Conservation (phyloP, 2,113 vertebrate genomes). For the Meleagris gallopavo region DNA sequence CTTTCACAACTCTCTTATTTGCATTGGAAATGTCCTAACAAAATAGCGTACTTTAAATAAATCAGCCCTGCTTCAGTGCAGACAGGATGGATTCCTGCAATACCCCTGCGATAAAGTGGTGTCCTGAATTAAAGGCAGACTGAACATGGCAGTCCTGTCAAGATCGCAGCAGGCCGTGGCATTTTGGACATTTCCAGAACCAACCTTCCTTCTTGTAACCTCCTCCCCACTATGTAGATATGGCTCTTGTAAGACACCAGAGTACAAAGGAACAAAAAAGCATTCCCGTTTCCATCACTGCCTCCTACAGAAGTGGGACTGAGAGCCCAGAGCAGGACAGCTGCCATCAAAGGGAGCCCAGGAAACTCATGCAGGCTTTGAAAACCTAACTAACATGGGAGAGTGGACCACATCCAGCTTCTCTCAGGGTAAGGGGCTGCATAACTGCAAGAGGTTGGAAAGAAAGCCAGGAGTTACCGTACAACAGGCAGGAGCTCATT, state of each 20-base stretch:
- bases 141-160: fast-evolving
- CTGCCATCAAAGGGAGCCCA: background rate
- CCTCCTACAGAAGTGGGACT: background rate
- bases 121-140: background rate
- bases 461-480: background rate
- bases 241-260: background rate
- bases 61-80: background rate
- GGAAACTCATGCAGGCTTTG: background rate
- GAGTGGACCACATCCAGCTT: fast-evolving
- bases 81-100: background rate
- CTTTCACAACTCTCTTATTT: constrained; percentile 32
- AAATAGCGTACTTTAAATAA: background rate
- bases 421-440: background rate
- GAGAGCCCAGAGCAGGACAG: background rate
- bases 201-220: background rate
- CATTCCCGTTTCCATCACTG: background rate
- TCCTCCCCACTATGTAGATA: background rate
- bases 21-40: constrained; percentile 37
- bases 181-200: background rate
- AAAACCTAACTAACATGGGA: background rate
- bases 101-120: fast-evolving
- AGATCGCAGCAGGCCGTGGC: background rate
- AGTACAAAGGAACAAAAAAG: constrained; percentile 9
- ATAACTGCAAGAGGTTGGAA: background rate
- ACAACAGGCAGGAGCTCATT: background rate